Evolutionary conservation across 2,888 invertebrate genomes (phyloP).

Genomic region (Parnassius smintheus): DNA sequence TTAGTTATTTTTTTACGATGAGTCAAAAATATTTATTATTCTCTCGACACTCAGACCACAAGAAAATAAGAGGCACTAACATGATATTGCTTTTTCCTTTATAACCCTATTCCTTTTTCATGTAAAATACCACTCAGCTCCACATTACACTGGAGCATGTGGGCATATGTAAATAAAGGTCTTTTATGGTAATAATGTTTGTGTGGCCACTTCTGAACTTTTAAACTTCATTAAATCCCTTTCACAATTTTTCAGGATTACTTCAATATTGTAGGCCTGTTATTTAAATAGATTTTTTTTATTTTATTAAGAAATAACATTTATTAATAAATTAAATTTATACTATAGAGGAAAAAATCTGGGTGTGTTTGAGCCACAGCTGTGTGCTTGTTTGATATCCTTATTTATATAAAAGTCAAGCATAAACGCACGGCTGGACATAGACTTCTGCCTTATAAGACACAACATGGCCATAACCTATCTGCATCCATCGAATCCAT

Average conservation of each 20-base stretch:
- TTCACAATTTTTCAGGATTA: neutral
- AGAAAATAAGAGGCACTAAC: constrained; percentile 47
- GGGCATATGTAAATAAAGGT: constrained; percentile 30
- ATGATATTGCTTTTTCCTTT: constrained; percentile 70
- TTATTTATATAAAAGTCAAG: too few species aligned
- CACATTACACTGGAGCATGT: constrained; percentile 41
- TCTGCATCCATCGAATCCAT: too few species aligned
- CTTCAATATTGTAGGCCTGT: too few species aligned
- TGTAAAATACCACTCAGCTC: constrained; percentile 64
- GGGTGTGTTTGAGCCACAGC: too few species aligned
- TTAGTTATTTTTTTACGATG: neutral
- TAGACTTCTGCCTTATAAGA: too few species aligned
- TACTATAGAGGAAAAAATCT: too few species aligned
- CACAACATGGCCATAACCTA: too few species aligned
- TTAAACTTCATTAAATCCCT: constrained; percentile 5
- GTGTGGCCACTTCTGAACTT: constrained; percentile 4
- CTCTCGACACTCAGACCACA: constrained; percentile 19
- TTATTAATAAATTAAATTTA: too few species aligned
- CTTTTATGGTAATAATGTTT: constrained; percentile 19
- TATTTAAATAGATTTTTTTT: too few species aligned
- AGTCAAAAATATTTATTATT: neutral
- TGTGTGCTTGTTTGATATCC: too few species aligned
- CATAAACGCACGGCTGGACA: too few species aligned
- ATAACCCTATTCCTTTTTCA: constrained; percentile 66
- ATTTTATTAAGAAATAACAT: too few species aligned